These are phyloP conservation scores for Hesperophylax magnus DNA, from an alignment of 1,140 invertebrate genomes.

Conservation along the genomic window DNA sequence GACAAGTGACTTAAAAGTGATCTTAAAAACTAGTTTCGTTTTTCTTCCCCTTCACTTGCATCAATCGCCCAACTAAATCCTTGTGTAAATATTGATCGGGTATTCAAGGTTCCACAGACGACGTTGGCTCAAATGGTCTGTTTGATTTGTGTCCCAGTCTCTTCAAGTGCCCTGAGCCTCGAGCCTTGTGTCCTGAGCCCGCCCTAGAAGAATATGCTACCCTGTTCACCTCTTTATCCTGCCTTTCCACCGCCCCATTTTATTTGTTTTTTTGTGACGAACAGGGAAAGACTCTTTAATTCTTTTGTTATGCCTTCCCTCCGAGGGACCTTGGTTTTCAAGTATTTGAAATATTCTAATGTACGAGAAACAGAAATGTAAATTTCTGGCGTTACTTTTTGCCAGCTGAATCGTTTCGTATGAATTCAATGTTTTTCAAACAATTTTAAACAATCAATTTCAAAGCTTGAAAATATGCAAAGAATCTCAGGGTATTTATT, in stretches of 20 bases:
- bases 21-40: too few relatives aligned
- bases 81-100: slow-evolving; percentile 8
- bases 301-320: slow-evolving; percentile 19
- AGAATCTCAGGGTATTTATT: too few relatives aligned
- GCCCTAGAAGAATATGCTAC: neutral
- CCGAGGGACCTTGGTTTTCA: neutral
- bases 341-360: too few relatives aligned
- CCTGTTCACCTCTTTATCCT: neutral
- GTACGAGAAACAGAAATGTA: too few relatives aligned
- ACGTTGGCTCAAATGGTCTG: neutral
- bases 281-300: neutral
- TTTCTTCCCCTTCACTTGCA: too few relatives aligned
- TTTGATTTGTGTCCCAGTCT: slow-evolving; percentile 18
- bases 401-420: too few relatives aligned
- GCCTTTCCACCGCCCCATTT: slow-evolving; percentile 1
- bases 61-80: slow-evolving; percentile 5
- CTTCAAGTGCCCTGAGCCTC: slow-evolving; percentile 4
- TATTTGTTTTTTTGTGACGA: slow-evolving; percentile 34
- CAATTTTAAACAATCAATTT: too few relatives aligned
- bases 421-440: neutral
- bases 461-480: neutral
- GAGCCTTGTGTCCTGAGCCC: too few relatives aligned
- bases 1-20: too few relatives aligned
- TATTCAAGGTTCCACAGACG: neutral
- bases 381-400: too few relatives aligned